A percentile compares a stretch with the other conserved stretches of the same genome.
Evolutionary conservation across 2,797 vertebrate species (phyloP).

Genomic region (Scolopax rusticola): DNA sequence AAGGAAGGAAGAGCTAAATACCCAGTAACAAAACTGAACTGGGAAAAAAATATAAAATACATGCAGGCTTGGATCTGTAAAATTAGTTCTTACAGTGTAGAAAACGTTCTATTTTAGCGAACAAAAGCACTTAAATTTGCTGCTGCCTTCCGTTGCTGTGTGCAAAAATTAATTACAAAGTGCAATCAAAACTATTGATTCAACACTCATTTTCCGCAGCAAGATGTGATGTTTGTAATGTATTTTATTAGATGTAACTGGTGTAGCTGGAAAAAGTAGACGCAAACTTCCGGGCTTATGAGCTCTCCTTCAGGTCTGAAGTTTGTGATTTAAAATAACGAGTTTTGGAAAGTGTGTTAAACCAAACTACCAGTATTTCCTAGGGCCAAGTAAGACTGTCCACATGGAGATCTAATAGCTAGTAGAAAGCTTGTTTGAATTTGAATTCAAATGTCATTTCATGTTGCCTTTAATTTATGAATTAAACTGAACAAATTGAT

Average conservation of each 20-base stretch:
- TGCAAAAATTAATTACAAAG: background rate
- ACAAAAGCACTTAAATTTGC: background rate
- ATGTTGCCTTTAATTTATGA: accelerated
- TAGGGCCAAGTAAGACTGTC: background rate
- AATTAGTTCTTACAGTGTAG: background rate
- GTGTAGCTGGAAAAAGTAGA: background rate
- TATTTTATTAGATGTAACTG: background rate
- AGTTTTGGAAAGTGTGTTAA: background rate
- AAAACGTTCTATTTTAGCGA: slow-evolving; percentile 10
- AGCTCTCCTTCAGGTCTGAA: background rate
- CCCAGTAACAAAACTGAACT: slow-evolving; percentile 30
- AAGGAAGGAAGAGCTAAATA: slow-evolving; percentile 60
- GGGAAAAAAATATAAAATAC: background rate
- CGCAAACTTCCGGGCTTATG: background rate
- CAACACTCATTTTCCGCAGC: background rate
- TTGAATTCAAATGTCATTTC: background rate
- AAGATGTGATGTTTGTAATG: background rate
- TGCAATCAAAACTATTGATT: background rate
- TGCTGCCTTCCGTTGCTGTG: background rate
- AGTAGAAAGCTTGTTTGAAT: background rate
- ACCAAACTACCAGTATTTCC: background rate
- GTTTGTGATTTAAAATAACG: background rate
- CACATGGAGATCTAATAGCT: background rate
- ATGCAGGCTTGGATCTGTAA: slow-evolving; percentile 16
- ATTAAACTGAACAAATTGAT: background rate